Evolutionary conservation across 2,113 vertebrate species (phyloP), one percentile per base, ranked within the genome.

Genomic region (Poicephalus meyeri): DNA sequence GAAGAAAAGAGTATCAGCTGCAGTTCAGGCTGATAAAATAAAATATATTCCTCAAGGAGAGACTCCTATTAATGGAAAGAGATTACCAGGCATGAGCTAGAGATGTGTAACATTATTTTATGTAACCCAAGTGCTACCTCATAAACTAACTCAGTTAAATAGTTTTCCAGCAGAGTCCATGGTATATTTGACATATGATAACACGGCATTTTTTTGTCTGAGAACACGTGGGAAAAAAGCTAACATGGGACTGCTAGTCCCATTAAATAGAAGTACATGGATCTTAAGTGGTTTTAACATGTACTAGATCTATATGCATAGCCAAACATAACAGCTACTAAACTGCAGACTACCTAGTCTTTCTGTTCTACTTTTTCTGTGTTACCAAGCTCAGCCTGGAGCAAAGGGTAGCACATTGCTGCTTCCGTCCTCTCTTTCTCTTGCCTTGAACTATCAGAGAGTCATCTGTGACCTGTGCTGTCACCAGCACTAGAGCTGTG

Each of bases 21-120:
- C 93, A 95, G 49, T 95, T 97, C 89, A 95, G 52, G 80, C 89
- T 97, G 95, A 94, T 97, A 95, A 95, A 97, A 91, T 92, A 95
- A 86, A 68, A 88, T 76, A 4, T 66, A 64, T 94, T 65, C 82
- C 91, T 77, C 55, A 91, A 23, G 78, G 87, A 97, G 77, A 93
- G 23, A 65, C 16, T 93, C 2, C 66, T 73, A 25, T 74, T 47
- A 93, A 81, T 42, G 79, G 86, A 93, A 92, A 65, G 83, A 86
- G 82, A 94, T 94, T 82, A 93, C 66, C 52, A 74, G 46, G 50
- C 78, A 70, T 73, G 76, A 93, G 91, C 18, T 29, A 42, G 89
- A 81, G 65, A 63, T 89, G 89, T 47, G 56, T 93, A 93, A 74
- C 13, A 6, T 65, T 61, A 79, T 95, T 91, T 96, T 82, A 46